Evolutionary conservation across 2,888 invertebrate species (phyloP).

Genomic region (Phengaris alcon): DNA sequence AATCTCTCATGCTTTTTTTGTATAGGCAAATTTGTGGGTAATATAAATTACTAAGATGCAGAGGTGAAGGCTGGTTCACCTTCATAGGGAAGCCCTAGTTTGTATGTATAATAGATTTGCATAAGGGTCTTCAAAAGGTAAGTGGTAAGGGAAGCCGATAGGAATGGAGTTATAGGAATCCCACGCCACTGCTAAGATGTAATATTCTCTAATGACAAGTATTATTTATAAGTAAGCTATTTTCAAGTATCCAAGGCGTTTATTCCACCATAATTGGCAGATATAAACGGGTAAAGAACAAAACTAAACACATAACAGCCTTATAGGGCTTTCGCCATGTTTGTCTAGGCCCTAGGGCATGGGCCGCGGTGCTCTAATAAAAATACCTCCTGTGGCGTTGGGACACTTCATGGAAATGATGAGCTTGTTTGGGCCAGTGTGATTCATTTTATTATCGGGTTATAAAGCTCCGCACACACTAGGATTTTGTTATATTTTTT

Average conservation of each 20-base stretch:
- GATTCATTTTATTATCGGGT: conserved; percentile 61
- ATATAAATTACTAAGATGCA: no score
- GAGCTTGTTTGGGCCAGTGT: conserved; percentile 52
- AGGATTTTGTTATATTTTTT: conserved; percentile 47
- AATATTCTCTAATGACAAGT: neutral
- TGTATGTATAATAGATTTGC: no score
- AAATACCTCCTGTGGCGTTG: conserved; percentile 60
- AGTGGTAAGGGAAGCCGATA: no score
- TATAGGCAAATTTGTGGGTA: no score
- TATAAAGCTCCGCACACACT: conserved; percentile 40
- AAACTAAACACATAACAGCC: conserved; percentile 19
- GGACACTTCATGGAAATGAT: conserved; percentile 51
- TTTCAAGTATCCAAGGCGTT: neutral
- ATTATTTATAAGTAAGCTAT: neutral
- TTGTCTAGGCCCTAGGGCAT: conserved; percentile 33
- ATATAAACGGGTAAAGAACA: neutral
- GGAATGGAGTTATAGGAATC: no score
- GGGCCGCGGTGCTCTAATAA: conserved; percentile 53
- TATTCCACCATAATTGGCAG: neutral
- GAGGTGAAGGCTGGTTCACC: no score
- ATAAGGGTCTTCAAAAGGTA: no score
- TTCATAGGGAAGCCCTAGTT: no score
- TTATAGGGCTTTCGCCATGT: conserved; percentile 24
- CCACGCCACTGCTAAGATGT: no score
- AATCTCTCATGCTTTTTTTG: no score